Conservation (phyloP, 2,113 vertebrate genomes). For the Podarcis muralis region DNA sequence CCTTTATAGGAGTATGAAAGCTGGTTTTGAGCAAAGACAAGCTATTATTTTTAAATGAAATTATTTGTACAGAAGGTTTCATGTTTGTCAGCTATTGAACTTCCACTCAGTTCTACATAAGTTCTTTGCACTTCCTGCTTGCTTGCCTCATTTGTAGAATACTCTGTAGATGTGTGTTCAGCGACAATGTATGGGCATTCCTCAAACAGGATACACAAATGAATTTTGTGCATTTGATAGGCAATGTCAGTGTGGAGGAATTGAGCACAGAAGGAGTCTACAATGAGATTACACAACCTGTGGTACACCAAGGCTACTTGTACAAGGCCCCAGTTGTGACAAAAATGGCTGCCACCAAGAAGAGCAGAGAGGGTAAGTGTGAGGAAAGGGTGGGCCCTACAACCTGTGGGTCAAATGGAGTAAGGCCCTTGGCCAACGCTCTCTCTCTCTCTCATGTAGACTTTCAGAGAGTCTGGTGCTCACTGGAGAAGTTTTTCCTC, state of each 20-base stretch:
- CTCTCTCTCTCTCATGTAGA: constrained; percentile 55
- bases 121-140: neutral
- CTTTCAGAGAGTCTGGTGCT: constrained; percentile 88
- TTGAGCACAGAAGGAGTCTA: constrained; percentile 76
- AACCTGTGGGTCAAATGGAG: neutral
- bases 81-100: neutral
- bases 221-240: neutral
- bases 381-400: fast-evolving
- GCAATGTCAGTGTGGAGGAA: fast-evolving
- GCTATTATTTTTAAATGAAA: neutral
- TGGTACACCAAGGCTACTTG: constrained; percentile 86
- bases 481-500: constrained; percentile 81
- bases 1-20: no score
- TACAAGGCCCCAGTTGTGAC: constrained; percentile 77
- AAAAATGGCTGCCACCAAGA: constrained; percentile 79
- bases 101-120: no score
- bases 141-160: neutral
- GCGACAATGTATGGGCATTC: neutral
- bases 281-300: constrained; percentile 91
- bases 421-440: fast-evolving
- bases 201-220: neutral
- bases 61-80: neutral
- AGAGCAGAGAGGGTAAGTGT: constrained; percentile 81
- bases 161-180: neutral
- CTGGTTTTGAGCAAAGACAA: neutral